Evolutionary conservation across 2,113 vertebrate genomes (phyloP).

Genomic region (Herpetotheres cachinnans): DNA sequence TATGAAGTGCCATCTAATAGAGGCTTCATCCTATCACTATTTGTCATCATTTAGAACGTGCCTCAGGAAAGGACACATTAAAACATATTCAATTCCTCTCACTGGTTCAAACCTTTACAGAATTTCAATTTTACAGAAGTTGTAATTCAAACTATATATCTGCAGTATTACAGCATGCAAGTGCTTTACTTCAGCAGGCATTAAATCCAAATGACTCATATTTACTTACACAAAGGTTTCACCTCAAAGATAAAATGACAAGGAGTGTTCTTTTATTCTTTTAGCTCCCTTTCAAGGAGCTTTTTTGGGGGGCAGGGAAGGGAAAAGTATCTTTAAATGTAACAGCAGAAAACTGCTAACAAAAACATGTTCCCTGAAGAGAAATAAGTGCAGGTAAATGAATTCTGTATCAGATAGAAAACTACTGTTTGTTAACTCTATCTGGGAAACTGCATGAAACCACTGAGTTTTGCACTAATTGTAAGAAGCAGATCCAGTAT

Average conservation of each 20-base stretch:
- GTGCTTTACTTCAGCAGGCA: background rate
- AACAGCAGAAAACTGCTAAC: background rate
- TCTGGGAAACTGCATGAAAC: background rate
- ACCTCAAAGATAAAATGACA: conserved; percentile 20
- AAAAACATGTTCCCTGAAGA: background rate
- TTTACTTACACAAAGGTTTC: conserved; percentile 33
- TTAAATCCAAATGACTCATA: background rate
- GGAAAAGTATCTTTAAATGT: background rate
- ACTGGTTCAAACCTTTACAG: background rate
- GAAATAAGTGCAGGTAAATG: background rate
- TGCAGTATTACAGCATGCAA: background rate
- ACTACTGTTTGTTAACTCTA: background rate
- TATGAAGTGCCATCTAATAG: background rate
- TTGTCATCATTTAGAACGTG: conserved; percentile 13
- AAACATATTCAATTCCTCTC: background rate
- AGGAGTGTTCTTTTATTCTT: background rate
- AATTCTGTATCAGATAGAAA: background rate
- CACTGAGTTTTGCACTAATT: background rate
- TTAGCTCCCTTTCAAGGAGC: background rate
- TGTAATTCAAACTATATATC: background rate
- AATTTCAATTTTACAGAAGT: background rate
- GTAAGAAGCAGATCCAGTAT: background rate
- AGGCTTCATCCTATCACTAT: background rate
- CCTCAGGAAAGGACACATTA: background rate
- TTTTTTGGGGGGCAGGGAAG: background rate